phyloP scores from a whole-genome alignment of 2,113 vertebrate species.

The Heterochromis multidens region DNA sequence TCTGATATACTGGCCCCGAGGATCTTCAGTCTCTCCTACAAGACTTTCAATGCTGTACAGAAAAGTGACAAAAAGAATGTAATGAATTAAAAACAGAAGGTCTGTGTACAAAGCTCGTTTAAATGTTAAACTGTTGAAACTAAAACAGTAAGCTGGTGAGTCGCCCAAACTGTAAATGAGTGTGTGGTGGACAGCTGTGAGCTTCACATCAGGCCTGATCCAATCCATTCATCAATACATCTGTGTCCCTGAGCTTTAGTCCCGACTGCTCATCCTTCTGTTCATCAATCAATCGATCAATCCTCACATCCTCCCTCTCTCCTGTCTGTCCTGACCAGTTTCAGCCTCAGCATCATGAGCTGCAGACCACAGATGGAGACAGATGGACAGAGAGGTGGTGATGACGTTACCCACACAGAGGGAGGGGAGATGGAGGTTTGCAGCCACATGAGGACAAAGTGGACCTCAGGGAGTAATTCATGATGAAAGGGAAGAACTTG shows the following conservation, averaged over 20 bases:
- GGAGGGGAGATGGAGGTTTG: neutral
- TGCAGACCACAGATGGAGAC: neutral
- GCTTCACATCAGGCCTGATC: neutral
- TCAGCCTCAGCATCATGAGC: neutral
- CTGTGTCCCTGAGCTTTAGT: accelerated
- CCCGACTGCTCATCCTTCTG: neutral
- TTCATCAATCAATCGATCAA: neutral
- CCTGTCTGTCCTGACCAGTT: neutral
- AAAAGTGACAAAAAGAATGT: too few relatives aligned
- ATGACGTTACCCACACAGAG: neutral
- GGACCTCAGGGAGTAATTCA: constrained; percentile 15
- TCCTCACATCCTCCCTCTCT: neutral
- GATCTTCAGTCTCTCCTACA: too few relatives aligned
- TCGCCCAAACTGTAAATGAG: neutral
- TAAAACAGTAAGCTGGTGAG: accelerated
- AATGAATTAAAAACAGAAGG: neutral
- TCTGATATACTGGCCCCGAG: accelerated
- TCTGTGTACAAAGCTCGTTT: neutral
- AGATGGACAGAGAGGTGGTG: neutral
- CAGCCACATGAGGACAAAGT: neutral
- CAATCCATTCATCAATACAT: constrained; percentile 15
- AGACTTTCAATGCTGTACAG: neutral
- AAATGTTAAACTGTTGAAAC: neutral
- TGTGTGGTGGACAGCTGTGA: neutral
- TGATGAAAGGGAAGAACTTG: neutral